phyloP scores from a whole-genome alignment of 2,888 invertebrate species.

The Colletes collaris region DNA sequence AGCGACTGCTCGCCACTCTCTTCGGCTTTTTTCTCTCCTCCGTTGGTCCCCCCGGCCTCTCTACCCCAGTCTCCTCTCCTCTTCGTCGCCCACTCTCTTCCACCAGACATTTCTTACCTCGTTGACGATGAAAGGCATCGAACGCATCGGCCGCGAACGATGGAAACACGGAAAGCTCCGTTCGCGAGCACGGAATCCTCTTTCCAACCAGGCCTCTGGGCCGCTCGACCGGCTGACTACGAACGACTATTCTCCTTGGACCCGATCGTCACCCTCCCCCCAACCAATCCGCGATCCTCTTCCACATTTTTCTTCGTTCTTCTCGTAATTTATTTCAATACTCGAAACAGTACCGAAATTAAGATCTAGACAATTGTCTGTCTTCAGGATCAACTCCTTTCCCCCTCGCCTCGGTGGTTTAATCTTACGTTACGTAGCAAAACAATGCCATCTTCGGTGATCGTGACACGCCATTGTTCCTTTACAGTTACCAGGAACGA shows the following conservation, averaged over 20 bases:
- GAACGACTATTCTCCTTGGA: neutral
- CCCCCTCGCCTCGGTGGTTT: no score
- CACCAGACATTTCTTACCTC: slow-evolving; percentile 63
- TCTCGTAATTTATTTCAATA: no score
- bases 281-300: no score
- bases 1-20: slow-evolving; percentile 71
- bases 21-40: slow-evolving; percentile 68
- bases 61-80: slow-evolving; percentile 43
- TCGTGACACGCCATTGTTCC: no score
- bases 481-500: no score
- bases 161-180: slow-evolving; percentile 52
- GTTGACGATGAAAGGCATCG: slow-evolving; percentile 67
- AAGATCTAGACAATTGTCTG: no score
- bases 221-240: neutral
- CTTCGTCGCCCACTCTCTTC: slow-evolving; percentile 51
- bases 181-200: slow-evolving; percentile 24
- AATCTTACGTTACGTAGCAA: no score
- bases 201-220: slow-evolving; percentile 14
- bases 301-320: no score
- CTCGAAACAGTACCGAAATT: no score
- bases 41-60: slow-evolving; percentile 50
- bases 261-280: no score
- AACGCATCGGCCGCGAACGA: slow-evolving; percentile 50
- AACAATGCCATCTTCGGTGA: no score
- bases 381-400: no score